phyloP scores from a whole-genome alignment of 2,797 vertebrate genomes.

The Gouania willdenowi region DNA sequence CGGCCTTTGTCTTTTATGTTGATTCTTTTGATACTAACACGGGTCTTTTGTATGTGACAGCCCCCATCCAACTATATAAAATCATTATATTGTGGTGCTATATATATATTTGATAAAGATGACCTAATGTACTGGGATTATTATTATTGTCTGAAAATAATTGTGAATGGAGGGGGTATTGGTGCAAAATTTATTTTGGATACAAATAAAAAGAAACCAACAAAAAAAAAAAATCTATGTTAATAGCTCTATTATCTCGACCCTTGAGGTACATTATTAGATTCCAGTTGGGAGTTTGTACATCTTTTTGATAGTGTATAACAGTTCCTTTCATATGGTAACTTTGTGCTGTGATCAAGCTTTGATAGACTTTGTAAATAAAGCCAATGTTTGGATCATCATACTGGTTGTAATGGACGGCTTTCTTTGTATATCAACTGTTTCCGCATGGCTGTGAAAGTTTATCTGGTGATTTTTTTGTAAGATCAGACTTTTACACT shows the following conservation, averaged over 20 bases:
- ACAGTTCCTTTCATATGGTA: constrained; percentile 90
- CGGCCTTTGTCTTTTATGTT: constrained; percentile 7
- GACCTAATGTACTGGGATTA: constrained; percentile 86
- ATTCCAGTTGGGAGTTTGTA: constrained; percentile 93
- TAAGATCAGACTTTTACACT: constrained; percentile 95
- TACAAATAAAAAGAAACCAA: constrained; percentile 74
- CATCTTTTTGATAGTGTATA: constrained; percentile 85
- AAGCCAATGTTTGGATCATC: constrained; percentile 80
- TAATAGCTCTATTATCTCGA: constrained; percentile 75
- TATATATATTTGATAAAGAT: constrained; percentile 89
- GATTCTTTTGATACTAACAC: constrained; percentile 89
- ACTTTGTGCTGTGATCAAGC: constrained; percentile 85
- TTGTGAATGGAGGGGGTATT: constrained; percentile 79
- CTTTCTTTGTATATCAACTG: constrained; percentile 88
- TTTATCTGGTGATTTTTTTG: constrained; percentile 85
- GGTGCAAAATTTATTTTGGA: constrained; percentile 94
- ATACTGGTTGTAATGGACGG: constrained; percentile 66
- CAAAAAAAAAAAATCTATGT: constrained; percentile 60
- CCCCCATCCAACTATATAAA: constrained; percentile 75
- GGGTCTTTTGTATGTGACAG: constrained; percentile 94
- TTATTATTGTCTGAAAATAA: constrained; percentile 92
- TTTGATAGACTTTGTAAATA: constrained; percentile 92
- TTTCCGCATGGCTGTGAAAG: constrained; percentile 96
- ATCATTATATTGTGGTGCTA: constrained; percentile 98
- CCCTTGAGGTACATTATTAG: constrained; percentile 83